Evolutionary conservation across 2,797 vertebrate species (phyloP).

Genomic region (Gymnoscopelus braueri): DNA sequence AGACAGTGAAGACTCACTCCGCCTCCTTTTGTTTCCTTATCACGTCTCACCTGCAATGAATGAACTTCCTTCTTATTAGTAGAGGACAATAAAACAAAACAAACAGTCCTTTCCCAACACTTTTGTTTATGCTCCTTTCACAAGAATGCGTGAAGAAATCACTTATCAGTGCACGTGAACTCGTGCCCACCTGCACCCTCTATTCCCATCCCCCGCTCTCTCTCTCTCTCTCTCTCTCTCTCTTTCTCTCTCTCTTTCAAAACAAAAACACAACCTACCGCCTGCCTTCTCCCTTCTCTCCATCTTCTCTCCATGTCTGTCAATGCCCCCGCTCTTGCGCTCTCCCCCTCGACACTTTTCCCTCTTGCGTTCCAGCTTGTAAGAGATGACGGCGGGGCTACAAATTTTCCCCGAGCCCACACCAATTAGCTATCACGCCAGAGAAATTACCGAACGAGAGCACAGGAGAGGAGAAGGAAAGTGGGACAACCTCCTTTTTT

Average conservation of each 20-base stretch:
- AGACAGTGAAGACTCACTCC: constrained; percentile 13
- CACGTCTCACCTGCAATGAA: constrained; percentile 39
- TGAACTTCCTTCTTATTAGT: constrained; percentile 19
- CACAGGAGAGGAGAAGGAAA: constrained; percentile 57
- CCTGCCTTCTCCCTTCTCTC: constrained; percentile 57
- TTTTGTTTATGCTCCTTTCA: constrained; percentile 48
- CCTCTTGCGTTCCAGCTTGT: constrained; percentile 62
- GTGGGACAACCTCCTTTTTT: constrained; percentile 72
- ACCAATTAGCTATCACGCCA: constrained; percentile 68
- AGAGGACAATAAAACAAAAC: background rate
- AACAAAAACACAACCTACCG: constrained; percentile 54
- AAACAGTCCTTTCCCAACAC: background rate
- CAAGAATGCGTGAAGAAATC: constrained; percentile 49
- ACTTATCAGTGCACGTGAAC: constrained; percentile 47
- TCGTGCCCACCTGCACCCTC: constrained; percentile 17
- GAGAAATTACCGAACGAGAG: constrained; percentile 67
- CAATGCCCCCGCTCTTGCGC: constrained; percentile 27
- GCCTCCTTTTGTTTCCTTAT: constrained; percentile 31
- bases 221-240: background rate
- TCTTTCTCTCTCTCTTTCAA: constrained; percentile 1
- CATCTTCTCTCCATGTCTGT: constrained; percentile 62
- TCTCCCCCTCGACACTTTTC: constrained; percentile 33
- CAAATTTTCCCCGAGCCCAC: constrained; percentile 59
- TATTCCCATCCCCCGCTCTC: background rate
- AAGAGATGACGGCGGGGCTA: constrained; percentile 23